Base-by-base conservation (phyloP, 1,140 invertebrate species). In the Metaphire vulgaris region DNA sequence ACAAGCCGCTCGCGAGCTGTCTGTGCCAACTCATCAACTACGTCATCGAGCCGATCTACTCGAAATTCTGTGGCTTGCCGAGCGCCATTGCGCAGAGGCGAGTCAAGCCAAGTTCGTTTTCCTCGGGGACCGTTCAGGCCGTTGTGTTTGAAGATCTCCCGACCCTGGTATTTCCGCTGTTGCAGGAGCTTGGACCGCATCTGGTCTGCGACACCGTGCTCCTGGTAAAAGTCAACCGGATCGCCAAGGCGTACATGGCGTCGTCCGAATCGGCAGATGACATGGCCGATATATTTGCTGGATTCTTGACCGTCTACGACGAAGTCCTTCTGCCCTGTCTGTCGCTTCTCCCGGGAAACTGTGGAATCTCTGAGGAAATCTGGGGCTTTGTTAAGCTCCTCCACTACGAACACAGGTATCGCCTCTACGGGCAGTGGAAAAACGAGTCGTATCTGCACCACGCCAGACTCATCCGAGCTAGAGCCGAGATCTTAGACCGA, bases 391-490 rank as follows among this genome's bases (percentile, higher is more conserved):
- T 99, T 0, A 95, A 94, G 83, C 87, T 92, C 56, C 97, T 94
- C 87, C 92, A 96, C 0, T 99, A 99, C 87, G 91, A 97, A 82
- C 90, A 91, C 85, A 90, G 92, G 75, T 98, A 97, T 83, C 91
- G 92, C 79, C 86, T 98, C 33, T 98, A 98, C 85, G 91, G 91
- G 0, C 90, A 93, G 71, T 99, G 96, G 96, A 98, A 98, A 83
- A 94, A 93, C 81, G 92, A 94, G 69, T 92, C 92, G 1, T 93
- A 93, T 75, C 87, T 90, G 34, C 86, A 91, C 56, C 93, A 97
- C 86, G 92, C 96, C 0, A 89, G 91, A 33, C 85, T 99, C 26
- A 89, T 97, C 77, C 89, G 91, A 56, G 91, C 92, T 64, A 89
- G 91, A 72, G 95, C 92, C 0, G 91, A 95, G 82, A 91, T 92